Evolutionary conservation across 2,113 vertebrate species (phyloP), one percentile per base, ranked within the genome.

Genomic region (Mungos mungo): DNA sequence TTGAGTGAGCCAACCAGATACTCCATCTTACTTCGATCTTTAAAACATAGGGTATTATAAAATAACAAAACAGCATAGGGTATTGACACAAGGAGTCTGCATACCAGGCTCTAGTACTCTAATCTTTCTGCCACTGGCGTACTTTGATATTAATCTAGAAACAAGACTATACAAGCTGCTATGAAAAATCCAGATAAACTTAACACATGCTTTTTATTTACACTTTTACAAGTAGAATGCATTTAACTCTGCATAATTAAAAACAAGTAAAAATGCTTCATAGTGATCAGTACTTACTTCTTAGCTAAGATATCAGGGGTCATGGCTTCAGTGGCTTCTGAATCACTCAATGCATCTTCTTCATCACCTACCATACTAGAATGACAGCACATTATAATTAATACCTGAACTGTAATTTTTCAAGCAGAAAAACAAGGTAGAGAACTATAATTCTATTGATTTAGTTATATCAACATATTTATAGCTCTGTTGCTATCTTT

Each of bases 331-430:
- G 98, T 99, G 85, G 97, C 85, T 19, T 99, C 99, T 0, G 99
- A 99, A 97, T 99, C 99, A 83, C 99, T 99, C 93, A 99, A 98
- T 60, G 98, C 99, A 69, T 99, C 99, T 38, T 99, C 99, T 76
- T 99, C 99, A 10, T 99, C 99, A 85, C 99, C 99, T 35, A 99
- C 96, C 99, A 99, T 99, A 98, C 99, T 99, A 95, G 47, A 47
- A 98, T 47, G 5, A 38, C 27, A 99, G 95, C 23, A 98, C 16
- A 68, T 89, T 96, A 98, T 74, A 95, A 91, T 69, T 87, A 98
- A 81, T 15, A 95, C 25, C 23, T 47, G 38, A 95, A 93, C 90
- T 74, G 83, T 15, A 86, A 77, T 31, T 66, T 72, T 95, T 80
- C 77, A 86, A 88, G 52, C 35, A 96, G 50, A 72, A 96, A 97